These are phyloP conservation scores for Charina bottae DNA, from an alignment of 2,113 vertebrate genomes.

Conservation along the genomic window DNA sequence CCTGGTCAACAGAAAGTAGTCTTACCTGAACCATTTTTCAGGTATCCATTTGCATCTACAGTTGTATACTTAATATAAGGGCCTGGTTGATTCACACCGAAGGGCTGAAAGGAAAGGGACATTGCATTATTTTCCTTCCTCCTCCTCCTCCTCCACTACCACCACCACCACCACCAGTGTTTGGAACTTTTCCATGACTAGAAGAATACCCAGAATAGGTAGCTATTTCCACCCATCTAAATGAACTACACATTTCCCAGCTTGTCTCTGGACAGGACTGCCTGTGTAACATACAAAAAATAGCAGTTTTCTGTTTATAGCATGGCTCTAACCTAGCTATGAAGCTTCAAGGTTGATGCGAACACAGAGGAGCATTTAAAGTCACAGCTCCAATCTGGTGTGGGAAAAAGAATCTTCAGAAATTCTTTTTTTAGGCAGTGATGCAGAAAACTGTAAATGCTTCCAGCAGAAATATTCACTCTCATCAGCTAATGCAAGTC, in stretches of 20 bases:
- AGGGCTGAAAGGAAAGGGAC: conserved; percentile 78
- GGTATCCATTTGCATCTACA: conserved; percentile 90
- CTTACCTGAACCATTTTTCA: conserved; percentile 96
- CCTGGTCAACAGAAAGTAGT: not conserved
- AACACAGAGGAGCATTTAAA: conserved; percentile 11
- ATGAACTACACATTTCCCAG: not conserved
- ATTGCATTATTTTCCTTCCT: not conserved
- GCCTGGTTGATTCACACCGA: conserved; percentile 97
- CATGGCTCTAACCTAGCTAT: not conserved
- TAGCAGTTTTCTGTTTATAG: not conserved
- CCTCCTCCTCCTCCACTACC: no score
- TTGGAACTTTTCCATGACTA: conserved; percentile 7
- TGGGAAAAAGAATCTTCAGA: not conserved
- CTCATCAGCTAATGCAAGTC: conserved; percentile 43
- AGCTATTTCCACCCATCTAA: not conserved
- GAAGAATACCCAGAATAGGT: not conserved
- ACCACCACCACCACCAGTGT: not conserved
- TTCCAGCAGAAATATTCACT: conserved; percentile 10
- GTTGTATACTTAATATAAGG: conserved; percentile 98
- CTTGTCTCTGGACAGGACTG: not conserved
- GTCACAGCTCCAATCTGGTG: not conserved
- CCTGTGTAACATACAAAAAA: not conserved
- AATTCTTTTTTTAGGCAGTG: conserved; percentile 14
- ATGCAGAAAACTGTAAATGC: conserved; percentile 25
- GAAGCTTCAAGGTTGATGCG: not conserved